These are phyloP conservation scores for Symphodus melops DNA, from an alignment of 2,113 vertebrate species.

Conservation along the genomic window DNA sequence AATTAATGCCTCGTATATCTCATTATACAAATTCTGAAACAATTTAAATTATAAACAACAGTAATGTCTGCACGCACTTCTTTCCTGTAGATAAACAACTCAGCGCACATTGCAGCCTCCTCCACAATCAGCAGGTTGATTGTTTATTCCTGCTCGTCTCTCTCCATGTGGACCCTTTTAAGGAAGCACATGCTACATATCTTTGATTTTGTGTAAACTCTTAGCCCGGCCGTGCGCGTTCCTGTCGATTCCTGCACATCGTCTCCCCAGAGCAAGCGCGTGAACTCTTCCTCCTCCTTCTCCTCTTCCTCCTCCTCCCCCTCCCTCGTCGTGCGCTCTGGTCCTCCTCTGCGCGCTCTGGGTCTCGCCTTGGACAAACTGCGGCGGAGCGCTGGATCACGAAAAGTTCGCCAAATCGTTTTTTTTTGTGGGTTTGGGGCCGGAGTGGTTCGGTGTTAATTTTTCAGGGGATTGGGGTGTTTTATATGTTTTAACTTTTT, in stretches of 20 bases:
- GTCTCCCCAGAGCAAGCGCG: conserved; percentile 15
- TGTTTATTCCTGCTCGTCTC: not conserved
- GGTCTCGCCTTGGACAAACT: conserved; percentile 60
- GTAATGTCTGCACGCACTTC: not conserved
- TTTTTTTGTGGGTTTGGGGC: conserved; percentile 18
- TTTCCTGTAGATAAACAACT: not conserved
- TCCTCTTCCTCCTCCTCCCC: conserved; percentile 19
- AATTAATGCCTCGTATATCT: not conserved
- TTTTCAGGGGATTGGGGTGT: not conserved
- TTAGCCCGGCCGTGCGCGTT: conserved; percentile 36
- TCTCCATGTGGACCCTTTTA: conserved; percentile 49
- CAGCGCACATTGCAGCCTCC: not conserved
- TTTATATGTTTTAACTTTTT: not conserved
- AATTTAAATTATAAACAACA: not conserved
- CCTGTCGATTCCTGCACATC: not conserved
- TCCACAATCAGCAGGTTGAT: not conserved
- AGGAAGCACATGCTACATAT: conserved; percentile 43
- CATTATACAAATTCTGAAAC: not conserved
- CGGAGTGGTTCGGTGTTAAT: conserved; percentile 25
- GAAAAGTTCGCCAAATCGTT: conserved; percentile 39
- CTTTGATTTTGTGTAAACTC: conserved; percentile 33
- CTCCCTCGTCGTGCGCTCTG: conserved; percentile 46
- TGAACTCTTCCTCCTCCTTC: conserved; percentile 38
- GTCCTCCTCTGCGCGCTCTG: conserved; percentile 71
- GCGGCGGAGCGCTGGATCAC: conserved; percentile 50